Conservation (phyloP, 2,113 vertebrate species). For the Lophotis ruficrista region DNA sequence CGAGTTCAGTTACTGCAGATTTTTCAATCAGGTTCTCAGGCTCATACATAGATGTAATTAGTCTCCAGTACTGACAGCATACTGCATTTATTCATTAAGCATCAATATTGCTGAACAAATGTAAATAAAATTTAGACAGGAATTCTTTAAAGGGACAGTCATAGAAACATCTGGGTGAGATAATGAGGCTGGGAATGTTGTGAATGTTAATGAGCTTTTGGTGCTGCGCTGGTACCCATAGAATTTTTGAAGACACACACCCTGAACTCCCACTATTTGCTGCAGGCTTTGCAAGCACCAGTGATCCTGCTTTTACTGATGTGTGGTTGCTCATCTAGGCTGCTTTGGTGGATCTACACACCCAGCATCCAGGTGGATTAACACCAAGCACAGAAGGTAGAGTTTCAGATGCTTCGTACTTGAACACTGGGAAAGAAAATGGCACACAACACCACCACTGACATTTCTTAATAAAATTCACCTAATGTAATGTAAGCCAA, state of each 20-base stretch:
- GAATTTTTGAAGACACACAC: conserved; percentile 17
- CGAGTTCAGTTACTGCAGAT: conserved; percentile 86
- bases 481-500: not conserved
- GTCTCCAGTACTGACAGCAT: conserved; percentile 81
- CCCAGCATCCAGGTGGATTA: not conserved
- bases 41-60: conserved; percentile 83
- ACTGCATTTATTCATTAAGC: conserved; percentile 84
- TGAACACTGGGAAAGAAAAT: not conserved
- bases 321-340: not conserved
- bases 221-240: not conserved
- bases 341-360: not conserved
- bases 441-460: not conserved
- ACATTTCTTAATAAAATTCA: not conserved
- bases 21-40: conserved; percentile 83
- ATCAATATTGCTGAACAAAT: conserved; percentile 82
- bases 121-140: conserved; percentile 82
- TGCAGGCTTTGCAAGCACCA: not conserved
- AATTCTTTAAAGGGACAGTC: conserved; percentile 81
- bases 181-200: conserved; percentile 68
- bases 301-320: not conserved
- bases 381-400: not conserved
- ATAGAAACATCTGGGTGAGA: conserved; percentile 79
- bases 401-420: not conserved
- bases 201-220: conserved; percentile 72
- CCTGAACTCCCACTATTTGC: not conserved